Conservation (phyloP, 2,113 vertebrate genomes). For the Oncorhynchus mykiss region DNA sequence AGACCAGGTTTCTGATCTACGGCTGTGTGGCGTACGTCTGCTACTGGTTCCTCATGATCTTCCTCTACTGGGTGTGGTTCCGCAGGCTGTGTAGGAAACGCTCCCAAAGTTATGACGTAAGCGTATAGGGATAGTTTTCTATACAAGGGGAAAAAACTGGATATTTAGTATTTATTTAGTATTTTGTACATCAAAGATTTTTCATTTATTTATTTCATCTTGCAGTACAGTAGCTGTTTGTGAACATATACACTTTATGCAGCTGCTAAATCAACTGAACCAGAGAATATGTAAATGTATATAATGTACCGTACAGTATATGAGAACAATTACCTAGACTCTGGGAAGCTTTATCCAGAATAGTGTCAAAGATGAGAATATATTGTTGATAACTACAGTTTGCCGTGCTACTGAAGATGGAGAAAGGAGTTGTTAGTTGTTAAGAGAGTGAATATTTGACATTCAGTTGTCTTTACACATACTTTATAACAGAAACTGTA, state of each 20-base stretch:
- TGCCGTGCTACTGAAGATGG: background rate
- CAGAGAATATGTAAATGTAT: background rate
- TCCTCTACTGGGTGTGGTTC: slow-evolving; percentile 81
- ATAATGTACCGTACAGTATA: background rate
- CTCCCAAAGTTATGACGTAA: slow-evolving; percentile 64
- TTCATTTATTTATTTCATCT: slow-evolving; percentile 43
- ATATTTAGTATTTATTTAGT: background rate
- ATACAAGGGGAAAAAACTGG: background rate
- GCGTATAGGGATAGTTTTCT: slow-evolving; percentile 55
- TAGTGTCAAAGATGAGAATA: background rate
- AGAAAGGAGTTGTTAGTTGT: background rate
- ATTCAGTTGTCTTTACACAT: background rate
- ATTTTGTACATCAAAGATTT: background rate
- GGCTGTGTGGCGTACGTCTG: slow-evolving; percentile 71
- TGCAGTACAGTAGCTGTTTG: slow-evolving; percentile 12
- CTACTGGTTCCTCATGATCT: slow-evolving; percentile 83
- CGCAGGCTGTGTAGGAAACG: slow-evolving; percentile 72
- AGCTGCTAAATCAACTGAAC: slow-evolving; percentile 24
- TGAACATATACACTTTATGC: background rate
- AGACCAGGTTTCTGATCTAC: slow-evolving; percentile 74
- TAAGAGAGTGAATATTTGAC: background rate
- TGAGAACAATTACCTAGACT: background rate
- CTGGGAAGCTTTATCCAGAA: background rate
- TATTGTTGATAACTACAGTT: background rate
- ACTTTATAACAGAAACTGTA: background rate